Conservation (phyloP, 2,888 invertebrate species). For the Allophyes oxyacanthae region DNA sequence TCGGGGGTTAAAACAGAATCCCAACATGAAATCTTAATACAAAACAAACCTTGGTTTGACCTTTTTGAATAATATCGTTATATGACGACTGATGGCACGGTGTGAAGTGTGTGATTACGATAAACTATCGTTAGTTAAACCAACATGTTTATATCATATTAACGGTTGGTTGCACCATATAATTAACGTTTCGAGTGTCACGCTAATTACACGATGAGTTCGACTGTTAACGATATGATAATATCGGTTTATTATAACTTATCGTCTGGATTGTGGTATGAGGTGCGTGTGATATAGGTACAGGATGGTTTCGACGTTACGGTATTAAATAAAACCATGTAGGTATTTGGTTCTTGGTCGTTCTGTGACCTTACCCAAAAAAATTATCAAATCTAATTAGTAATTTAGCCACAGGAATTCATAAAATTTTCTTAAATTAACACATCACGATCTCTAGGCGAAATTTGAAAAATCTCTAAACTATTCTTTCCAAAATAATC, state of each 20-base stretch:
- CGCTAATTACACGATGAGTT: slow-evolving; percentile 65
- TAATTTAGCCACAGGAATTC: too few relatives aligned
- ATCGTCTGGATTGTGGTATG: slow-evolving; percentile 41
- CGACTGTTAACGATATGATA: slow-evolving; percentile 57
- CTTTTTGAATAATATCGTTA: slow-evolving; percentile 9
- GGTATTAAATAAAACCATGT: too few relatives aligned
- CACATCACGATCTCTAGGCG: too few relatives aligned
- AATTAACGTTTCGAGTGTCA: slow-evolving; percentile 68
- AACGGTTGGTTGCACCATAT: slow-evolving; percentile 67
- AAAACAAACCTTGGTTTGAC: slow-evolving; percentile 4
- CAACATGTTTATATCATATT: slow-evolving; percentile 58
- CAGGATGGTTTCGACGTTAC: too few relatives aligned
- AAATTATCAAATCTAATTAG: too few relatives aligned
- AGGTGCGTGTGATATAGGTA: slow-evolving; percentile 25
- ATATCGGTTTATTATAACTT: slow-evolving; percentile 50
- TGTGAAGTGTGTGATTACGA: slow-evolving; percentile 39
- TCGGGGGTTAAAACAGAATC: slow-evolving; percentile 14
- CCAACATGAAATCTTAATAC: slow-evolving; percentile 2
- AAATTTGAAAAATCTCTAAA: too few relatives aligned
- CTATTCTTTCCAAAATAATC: too few relatives aligned
- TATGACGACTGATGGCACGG: slow-evolving; percentile 6
- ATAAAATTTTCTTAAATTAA: too few relatives aligned
- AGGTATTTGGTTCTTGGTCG: too few relatives aligned
- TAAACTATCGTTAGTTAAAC: slow-evolving; percentile 46
- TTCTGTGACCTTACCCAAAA: too few relatives aligned